These are phyloP conservation scores for Laterallus jamaicensis DNA, from an alignment of 2,113 vertebrate genomes.

Conservation along the genomic window DNA sequence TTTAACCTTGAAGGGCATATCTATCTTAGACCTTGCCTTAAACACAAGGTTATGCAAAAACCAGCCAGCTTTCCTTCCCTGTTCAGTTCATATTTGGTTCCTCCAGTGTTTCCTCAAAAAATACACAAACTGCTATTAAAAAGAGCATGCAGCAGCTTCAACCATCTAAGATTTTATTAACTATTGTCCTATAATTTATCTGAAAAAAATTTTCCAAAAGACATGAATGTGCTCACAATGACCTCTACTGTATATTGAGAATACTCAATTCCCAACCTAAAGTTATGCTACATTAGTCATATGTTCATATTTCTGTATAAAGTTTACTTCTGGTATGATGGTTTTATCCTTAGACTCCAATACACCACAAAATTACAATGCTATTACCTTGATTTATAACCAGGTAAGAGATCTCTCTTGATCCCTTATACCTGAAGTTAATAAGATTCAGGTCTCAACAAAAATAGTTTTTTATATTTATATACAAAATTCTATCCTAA, in stretches of 20 bases:
- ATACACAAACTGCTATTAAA: background rate
- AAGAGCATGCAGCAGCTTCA: background rate
- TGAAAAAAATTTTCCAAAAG: fast-evolving
- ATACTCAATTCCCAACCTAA: background rate
- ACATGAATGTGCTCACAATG: background rate
- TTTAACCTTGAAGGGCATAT: background rate
- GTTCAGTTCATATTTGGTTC: background rate
- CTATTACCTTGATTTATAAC: background rate
- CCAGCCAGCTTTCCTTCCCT: background rate
- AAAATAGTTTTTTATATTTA: background rate
- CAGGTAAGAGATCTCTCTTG: background rate
- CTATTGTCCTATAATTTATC: background rate
- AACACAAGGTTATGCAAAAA: background rate
- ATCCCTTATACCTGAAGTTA: background rate
- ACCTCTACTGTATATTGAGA: background rate
- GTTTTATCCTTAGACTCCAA: background rate
- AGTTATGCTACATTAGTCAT: background rate
- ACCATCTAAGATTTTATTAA: background rate
- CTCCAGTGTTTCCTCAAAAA: background rate
- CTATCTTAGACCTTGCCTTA: background rate
- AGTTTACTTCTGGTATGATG: background rate
- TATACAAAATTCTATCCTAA: background rate
- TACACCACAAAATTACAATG: background rate
- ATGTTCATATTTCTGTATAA: background rate
- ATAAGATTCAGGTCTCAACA: background rate